phyloP scores from a whole-genome alignment of 2,888 invertebrate genomes.

The Bugulina stolonifera region DNA sequence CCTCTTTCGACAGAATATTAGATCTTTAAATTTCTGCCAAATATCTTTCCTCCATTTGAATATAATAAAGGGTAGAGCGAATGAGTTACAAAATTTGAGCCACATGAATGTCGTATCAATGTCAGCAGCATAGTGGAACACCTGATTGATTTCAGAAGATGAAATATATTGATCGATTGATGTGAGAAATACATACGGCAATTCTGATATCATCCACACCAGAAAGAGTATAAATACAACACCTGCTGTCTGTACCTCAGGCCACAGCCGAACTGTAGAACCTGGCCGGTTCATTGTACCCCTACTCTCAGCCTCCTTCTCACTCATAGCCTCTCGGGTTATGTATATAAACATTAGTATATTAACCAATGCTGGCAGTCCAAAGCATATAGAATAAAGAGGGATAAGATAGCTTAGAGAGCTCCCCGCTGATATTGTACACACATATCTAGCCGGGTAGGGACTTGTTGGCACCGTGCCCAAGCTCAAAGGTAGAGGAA shows the following conservation, averaged over 20 bases:
- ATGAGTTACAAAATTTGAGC: constrained; percentile 40
- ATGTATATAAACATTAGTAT: constrained; percentile 36
- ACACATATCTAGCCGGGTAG: constrained; percentile 36
- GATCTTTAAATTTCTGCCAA: constrained; percentile 42
- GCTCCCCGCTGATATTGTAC: constrained; percentile 35
- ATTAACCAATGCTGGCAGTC: constrained; percentile 36
- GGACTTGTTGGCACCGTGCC: constrained; percentile 34
- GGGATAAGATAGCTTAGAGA: constrained; percentile 36
- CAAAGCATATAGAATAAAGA: constrained; percentile 35
- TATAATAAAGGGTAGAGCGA: constrained; percentile 38
- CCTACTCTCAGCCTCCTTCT: constrained; percentile 32
- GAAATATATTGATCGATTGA: constrained; percentile 29
- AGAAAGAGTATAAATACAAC: constrained; percentile 36
- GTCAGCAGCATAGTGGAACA: constrained; percentile 37
- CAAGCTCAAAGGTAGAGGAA: constrained; percentile 38
- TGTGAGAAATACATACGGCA: constrained; percentile 36
- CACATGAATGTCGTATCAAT: constrained; percentile 41
- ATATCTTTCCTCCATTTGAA: constrained; percentile 42
- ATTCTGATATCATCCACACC: constrained; percentile 39
- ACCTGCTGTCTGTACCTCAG: constrained; percentile 35
- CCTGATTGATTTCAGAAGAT: constrained; percentile 27
- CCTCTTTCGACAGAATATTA: constrained; percentile 40
- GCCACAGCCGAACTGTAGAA: constrained; percentile 33
- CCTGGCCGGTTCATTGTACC: constrained; percentile 34
- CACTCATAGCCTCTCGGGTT: constrained; percentile 33